These are phyloP conservation scores for Hyposoter didymator DNA, from an alignment of 2,888 invertebrate species.

Conservation along the genomic window DNA sequence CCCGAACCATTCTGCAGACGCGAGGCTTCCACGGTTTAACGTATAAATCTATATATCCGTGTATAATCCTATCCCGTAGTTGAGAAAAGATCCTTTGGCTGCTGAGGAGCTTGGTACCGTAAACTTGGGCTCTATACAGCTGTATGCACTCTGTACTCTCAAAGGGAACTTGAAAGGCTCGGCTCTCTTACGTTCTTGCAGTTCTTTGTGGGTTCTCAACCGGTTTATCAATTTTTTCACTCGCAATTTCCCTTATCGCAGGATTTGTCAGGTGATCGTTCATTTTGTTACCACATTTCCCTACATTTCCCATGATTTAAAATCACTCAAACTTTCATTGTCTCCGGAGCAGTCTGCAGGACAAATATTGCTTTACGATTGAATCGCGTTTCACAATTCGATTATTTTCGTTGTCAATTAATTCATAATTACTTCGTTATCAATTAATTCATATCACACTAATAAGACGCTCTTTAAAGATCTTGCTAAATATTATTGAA, in stretches of 20 bases:
- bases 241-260: neutral
- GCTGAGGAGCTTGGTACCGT: constrained; percentile 61
- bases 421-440: neutral
- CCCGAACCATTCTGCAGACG: constrained; percentile 42
- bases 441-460: neutral
- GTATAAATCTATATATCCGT: constrained; percentile 1
- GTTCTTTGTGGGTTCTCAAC: constrained; percentile 62
- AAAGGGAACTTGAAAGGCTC: constrained; percentile 57
- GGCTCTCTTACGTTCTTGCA: constrained; percentile 58
- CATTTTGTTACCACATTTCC: neutral
- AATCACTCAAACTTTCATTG: neutral
- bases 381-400: neutral
- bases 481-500: neutral
- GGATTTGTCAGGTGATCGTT: neutral
- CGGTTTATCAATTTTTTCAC: constrained; percentile 30
- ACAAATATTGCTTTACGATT: neutral
- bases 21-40: constrained; percentile 2
- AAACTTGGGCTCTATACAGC: constrained; percentile 63
- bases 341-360: neutral
- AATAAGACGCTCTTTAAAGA: neutral
- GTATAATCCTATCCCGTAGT: constrained; percentile 24
- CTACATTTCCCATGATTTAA: neutral
- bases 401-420: neutral
- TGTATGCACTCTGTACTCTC: constrained; percentile 63
- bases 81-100: constrained; percentile 56